Evolutionary conservation across 1,140 invertebrate genomes (phyloP).

Genomic region (Cyrtorhinus lividipennis): DNA sequence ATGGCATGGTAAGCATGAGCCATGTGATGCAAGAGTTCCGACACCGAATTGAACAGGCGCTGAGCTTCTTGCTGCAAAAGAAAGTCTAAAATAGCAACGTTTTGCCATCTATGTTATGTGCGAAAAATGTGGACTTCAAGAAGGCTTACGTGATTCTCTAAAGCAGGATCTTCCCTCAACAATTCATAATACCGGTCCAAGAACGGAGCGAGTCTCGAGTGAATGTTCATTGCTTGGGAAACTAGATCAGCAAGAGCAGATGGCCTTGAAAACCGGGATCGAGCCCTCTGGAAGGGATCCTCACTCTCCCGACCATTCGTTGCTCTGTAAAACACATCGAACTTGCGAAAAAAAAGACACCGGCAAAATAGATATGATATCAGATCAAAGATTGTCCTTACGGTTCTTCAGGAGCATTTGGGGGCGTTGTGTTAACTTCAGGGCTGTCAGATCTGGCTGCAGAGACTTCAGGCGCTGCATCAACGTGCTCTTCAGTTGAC

Average conservation of each 20-base stretch:
- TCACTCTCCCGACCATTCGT: not conserved
- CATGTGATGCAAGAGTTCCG: conserved; percentile 64
- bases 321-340: not conserved
- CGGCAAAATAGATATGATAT: no score
- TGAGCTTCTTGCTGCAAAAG: conserved; percentile 39
- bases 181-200: conserved; percentile 42
- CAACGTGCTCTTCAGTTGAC: not conserved
- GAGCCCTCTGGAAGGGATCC: not conserved
- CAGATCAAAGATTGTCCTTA: no score
- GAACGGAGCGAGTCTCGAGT: conserved; percentile 45
- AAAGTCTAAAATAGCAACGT: no score
- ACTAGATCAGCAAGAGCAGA: conserved; percentile 43
- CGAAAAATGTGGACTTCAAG: no score
- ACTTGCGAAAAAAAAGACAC: no score
- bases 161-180: conserved; percentile 40
- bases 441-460: not conserved
- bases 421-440: not conserved
- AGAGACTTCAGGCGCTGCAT: not conserved
- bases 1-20: conserved; percentile 75
- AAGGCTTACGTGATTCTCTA: conserved; percentile 34
- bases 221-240: conserved; percentile 39
- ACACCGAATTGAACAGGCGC: conserved; percentile 50
- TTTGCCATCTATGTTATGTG: no score
- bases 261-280: conserved; percentile 30
- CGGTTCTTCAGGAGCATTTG: conserved; percentile 30